Base-by-base conservation (phyloP, 2,113 vertebrate genomes). In the Nanger granti region DNA sequence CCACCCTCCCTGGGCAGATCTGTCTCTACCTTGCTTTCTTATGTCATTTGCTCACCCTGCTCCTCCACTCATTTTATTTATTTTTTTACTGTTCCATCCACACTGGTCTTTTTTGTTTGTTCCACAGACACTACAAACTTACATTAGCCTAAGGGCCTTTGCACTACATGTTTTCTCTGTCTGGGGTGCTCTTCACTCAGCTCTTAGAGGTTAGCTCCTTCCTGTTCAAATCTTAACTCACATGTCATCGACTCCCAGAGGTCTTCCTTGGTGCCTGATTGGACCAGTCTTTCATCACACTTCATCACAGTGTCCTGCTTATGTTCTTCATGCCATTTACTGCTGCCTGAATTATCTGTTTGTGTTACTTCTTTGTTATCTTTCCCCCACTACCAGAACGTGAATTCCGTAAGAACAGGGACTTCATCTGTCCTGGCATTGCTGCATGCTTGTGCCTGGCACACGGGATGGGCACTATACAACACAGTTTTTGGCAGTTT, bases 231-330 rank as follows among this genome's bases (percentile, higher is more conserved):
- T 69, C 89, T 24, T 55, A 89, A 60, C 5, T 84, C 54, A 29
- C 7, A 15, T 3, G 28, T 54, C 55, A 14, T 29, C 0, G 5
- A 54, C 41, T 8, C 64, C n/a, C 17, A 93, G 76, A 60, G 47
- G n/a, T 5, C 41, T 76, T 73, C 66, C 54, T 54, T 66, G 44
- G 4, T 26, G 34, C 76, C 31, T 8, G 2, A 0, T 2, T 0
- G 2, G 80, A 84, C 47, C 47, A 52, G 28, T 5, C 34, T 37
- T 37, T 49, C 44, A 20, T 5, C 15, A 73, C 52, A 49, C 44
- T 60, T 64, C 10, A 24, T 29, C 59, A 29, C n/a, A 44, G 8
- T 3, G 29, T 55, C 60, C 91, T 62, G 26, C 82, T 59, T 11
- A 7, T 26, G 17, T 15, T 89, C 66, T 62, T 66, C 83, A 22